phyloP scores from a whole-genome alignment of 1,140 invertebrate genomes.

The Chelonus insularis region DNA sequence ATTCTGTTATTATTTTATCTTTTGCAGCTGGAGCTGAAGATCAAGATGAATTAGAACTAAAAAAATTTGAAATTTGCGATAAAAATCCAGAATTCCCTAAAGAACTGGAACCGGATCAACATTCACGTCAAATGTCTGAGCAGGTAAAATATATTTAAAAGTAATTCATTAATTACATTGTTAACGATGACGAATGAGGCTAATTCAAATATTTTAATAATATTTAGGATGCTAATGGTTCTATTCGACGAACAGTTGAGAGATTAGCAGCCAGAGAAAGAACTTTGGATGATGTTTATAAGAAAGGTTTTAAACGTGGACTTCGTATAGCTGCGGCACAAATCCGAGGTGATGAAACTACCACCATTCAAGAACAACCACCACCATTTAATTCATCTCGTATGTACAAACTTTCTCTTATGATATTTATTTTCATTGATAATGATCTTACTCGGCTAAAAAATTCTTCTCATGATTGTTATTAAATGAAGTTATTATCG shows the following conservation, averaged over 20 bases:
- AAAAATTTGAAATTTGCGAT: slow-evolving; percentile 49
- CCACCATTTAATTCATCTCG: not conserved
- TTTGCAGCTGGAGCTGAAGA: slow-evolving; percentile 44
- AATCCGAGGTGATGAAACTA: not conserved
- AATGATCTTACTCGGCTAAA: no score
- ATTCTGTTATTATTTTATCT: slow-evolving; percentile 6
- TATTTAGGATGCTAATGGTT: slow-evolving; percentile 19
- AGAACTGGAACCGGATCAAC: slow-evolving; percentile 43
- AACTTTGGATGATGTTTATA: slow-evolving; percentile 15
- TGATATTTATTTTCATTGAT: not conserved
- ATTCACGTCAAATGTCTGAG: slow-evolving; percentile 29
- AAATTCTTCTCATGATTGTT: no score
- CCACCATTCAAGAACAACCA: slow-evolving; percentile 3
- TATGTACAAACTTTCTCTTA: not conserved
- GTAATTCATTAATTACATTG: no score
- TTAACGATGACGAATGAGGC: no score
- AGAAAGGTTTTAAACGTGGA: slow-evolving; percentile 19
- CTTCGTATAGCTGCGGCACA: not conserved
- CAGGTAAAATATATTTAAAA: slow-evolving; percentile 26
- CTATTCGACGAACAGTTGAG: slow-evolving; percentile 6
- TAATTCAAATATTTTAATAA: not conserved
- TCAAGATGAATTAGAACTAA: slow-evolving; percentile 50
- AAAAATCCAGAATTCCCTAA: slow-evolving; percentile 46
- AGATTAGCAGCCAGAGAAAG: slow-evolving; percentile 8
- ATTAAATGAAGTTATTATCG: not conserved